phyloP scores from a whole-genome alignment of 2,797 vertebrate species.

The Anabacerthia variegaticeps region DNA sequence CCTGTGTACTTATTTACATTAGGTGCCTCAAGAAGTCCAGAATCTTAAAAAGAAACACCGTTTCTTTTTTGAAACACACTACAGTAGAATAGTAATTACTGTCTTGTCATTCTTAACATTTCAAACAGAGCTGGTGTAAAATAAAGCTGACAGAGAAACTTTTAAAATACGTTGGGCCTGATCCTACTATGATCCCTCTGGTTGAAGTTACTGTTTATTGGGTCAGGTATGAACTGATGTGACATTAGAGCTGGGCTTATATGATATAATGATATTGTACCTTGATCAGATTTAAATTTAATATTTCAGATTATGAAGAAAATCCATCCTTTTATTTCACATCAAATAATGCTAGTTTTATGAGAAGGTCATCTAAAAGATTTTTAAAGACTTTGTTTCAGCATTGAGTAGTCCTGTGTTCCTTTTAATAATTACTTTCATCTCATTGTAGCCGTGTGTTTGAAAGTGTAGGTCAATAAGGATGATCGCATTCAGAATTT shows the following conservation, averaged over 20 bases:
- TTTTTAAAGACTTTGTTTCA: conserved; percentile 83
- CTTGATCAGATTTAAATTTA: conserved; percentile 48
- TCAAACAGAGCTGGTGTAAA: neutral
- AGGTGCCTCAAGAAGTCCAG: conserved; percentile 29
- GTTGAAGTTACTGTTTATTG: neutral
- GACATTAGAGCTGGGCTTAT: neutral
- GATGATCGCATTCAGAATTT: conserved; percentile 92
- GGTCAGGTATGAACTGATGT: neutral
- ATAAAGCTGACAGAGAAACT: conserved; percentile 1
- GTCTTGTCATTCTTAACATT: conserved; percentile 10
- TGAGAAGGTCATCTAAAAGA: conserved; percentile 79
- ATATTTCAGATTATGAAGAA: conserved; percentile 61
- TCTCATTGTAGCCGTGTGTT: conserved; percentile 85
- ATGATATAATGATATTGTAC: neutral
- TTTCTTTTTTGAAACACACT: neutral
- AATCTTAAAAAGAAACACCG: conserved; percentile 24
- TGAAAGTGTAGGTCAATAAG: conserved; percentile 91
- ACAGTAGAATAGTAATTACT: conserved; percentile 5
- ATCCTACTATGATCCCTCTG: neutral
- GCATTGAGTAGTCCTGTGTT: conserved; percentile 78
- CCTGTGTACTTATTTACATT: conserved; percentile 28
- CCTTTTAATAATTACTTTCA: conserved; percentile 87
- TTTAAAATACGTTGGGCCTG: neutral
- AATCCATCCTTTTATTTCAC: conserved; percentile 70
- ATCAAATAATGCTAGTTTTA: conserved; percentile 77